Percentiles rank a stretch among this genome's conserved stretches.
Evolutionary conservation across 2,888 invertebrate genomes (phyloP).

Genomic region (Acanthopleura granulata): DNA sequence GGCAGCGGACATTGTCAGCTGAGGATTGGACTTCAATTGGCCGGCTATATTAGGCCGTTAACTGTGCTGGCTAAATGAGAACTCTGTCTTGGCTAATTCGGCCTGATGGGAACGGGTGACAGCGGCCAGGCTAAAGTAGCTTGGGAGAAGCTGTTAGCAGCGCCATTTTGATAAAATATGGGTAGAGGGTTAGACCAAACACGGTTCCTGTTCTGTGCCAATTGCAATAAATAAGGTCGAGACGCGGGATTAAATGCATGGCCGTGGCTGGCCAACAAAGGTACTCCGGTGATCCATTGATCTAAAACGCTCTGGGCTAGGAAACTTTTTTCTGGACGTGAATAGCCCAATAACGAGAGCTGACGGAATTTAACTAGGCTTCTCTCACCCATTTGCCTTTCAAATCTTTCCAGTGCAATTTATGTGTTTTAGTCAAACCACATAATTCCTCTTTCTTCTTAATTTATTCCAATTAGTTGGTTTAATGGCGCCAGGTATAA

Average conservation of each 20-base stretch:
- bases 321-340: neutral
- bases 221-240: conserved; percentile 6
- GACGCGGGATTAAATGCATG: conserved; percentile 11
- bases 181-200: neutral
- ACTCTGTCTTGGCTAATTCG: neutral
- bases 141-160: conserved; percentile 15
- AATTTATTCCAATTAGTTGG: too few species aligned
- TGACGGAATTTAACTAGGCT: too few species aligned
- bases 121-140: neutral
- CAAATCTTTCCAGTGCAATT: neutral
- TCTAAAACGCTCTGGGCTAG: neutral
- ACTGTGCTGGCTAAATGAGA: neutral
- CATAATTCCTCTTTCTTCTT: too few species aligned
- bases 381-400: neutral
- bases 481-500: too few species aligned
- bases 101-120: neutral
- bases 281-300: conserved; percentile 4
- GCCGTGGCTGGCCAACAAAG: neutral
- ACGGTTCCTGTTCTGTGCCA: neutral
- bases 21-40: neutral
- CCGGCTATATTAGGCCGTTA: conserved; percentile 14
- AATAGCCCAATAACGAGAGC: neutral
- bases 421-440: too few species aligned
- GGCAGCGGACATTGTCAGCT: neutral
- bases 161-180: conserved; percentile 18